Base-by-base conservation (phyloP, 2,797 vertebrate species). In the Jordanella pulchra region DNA sequence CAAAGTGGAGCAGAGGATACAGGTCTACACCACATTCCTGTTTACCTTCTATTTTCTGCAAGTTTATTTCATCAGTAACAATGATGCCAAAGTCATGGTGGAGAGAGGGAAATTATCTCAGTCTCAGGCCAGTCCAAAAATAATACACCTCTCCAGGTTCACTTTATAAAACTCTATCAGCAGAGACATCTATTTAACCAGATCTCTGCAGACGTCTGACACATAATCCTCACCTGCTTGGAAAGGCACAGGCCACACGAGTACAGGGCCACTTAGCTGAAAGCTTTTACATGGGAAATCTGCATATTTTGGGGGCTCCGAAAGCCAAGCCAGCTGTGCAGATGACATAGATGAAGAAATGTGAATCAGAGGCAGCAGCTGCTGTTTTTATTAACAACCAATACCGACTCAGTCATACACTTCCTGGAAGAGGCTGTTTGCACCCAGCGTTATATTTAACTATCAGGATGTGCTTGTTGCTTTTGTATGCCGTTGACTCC, bases 401-500 rank as follows among this genome's bases (percentile, higher is more conserved):
- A 55, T 14, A 75, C 74, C 80, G 64, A 87, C 79, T 75, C 63
- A 86, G 71, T 76, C 69, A 55, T 82, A 76, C 82, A 89, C 89
- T 93, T 92, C 91, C 90, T 91, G 88, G 72, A 89, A 75, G 79
- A 76, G 66, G 14, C 67, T 44, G 71, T 72, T 77, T 76, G 78
- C 81, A 75, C 79, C 71, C 63, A 75, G 77, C 65, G 28, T 85
- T 87, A 89, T 87, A 88, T 89, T 86, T 88, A 90, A 86, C 80
- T 7, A 56, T 65, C 79, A 79, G 81, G 75, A 88, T 85, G 78
- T 23, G 53, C 80, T 80, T 88, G 70, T 76, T 87, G 82, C 69
- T 50, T 89, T 88, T 84, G 73, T 87, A 70, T 88, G 84, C 80
- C 84, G 82, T 70, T 79, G 72, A 71, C 81, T 87, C 86, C 80